Base-by-base conservation (phyloP, 1,140 invertebrate genomes). In the Latrodectus geometricus region DNA sequence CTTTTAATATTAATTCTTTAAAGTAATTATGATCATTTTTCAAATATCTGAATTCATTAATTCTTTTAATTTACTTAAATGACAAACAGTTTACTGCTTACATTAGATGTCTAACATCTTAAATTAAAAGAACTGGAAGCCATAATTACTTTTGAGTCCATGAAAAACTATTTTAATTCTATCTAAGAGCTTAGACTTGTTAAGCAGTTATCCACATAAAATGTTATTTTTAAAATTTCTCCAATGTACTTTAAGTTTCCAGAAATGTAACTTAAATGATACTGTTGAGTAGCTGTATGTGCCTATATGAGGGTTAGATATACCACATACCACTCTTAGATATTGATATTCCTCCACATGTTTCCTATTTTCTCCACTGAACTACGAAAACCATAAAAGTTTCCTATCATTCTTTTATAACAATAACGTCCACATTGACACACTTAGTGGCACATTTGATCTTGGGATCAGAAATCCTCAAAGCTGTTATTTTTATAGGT, bases 161-260 rank as follows among this genome's bases (percentile, higher is more conserved):
- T 8, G 12, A 81, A n/a, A 35, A 81, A 81, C 11, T 70, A 21
- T 54, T 52, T 14, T 8, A 56, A 49, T 54, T 70, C 79, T 21
- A 7, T 35, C 21, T 81, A 49, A 23, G 11, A n/a, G 14, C 23
- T 54, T 54, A 81, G n/a, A 50, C 11, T 70, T n/a, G 69, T 56
- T 12, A 81, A 0, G 8, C 66, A 72, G 21, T 81, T 81, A 70
- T 72, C 79, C 4, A 70, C 68, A 11, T 81, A 81, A 81, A 81
- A 81, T 5, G 66, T 20, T 52, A 7, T 49, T 69, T 48, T 48
- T 9, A 81, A 48, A 70, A 70, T 81, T 20, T 70, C 14, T 20
- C 66, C 79, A 15, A 49, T 81, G 7, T 52, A 9, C 11, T 23
- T 52, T 21, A 52, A 72, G n/a, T 81, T n/a, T 56, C 72, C 49